These are phyloP conservation scores for Coleophora flavipennella DNA, from an alignment of 2,888 invertebrate genomes.

Conservation along the genomic window DNA sequence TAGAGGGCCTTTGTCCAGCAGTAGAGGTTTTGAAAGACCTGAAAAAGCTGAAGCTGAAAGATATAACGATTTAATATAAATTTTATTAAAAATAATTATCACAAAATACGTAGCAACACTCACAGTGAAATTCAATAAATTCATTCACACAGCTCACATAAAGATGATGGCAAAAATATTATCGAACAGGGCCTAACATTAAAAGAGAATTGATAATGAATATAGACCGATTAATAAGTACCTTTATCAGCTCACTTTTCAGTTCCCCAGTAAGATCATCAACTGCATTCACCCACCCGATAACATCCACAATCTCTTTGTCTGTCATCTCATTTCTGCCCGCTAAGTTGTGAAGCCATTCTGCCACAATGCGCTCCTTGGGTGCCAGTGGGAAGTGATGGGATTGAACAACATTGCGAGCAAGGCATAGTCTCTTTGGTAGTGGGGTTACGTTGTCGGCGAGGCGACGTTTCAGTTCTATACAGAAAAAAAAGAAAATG, in stretches of 20 bases:
- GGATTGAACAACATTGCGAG: constrained; percentile 63
- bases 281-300: constrained; percentile 38
- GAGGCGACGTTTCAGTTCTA: constrained; percentile 62
- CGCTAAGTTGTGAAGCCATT: constrained; percentile 54
- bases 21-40: too few relatives aligned
- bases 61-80: too few relatives aligned
- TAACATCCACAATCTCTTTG: constrained; percentile 38
- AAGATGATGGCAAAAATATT: too few relatives aligned
- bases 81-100: too few relatives aligned
- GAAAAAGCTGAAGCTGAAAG: too few relatives aligned
- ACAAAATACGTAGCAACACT: too few relatives aligned
- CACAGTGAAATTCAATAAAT: too few relatives aligned
- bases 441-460: constrained; percentile 51
- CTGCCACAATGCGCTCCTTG: constrained; percentile 63
- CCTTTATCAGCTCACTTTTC: constrained; percentile 51
- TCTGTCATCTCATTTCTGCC: constrained; percentile 32
- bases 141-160: too few relatives aligned
- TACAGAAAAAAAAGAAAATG: constrained; percentile 20
- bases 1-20: too few relatives aligned
- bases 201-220: not conserved
- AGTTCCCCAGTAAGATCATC: constrained; percentile 50
- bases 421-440: constrained; percentile 66
- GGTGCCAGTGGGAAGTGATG: constrained; percentile 58
- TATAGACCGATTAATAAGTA: too few relatives aligned
- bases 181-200: too few relatives aligned